These are phyloP conservation scores for Paramisgurnus dabryanus DNA, from an alignment of 2,113 vertebrate species.

Conservation along the genomic window DNA sequence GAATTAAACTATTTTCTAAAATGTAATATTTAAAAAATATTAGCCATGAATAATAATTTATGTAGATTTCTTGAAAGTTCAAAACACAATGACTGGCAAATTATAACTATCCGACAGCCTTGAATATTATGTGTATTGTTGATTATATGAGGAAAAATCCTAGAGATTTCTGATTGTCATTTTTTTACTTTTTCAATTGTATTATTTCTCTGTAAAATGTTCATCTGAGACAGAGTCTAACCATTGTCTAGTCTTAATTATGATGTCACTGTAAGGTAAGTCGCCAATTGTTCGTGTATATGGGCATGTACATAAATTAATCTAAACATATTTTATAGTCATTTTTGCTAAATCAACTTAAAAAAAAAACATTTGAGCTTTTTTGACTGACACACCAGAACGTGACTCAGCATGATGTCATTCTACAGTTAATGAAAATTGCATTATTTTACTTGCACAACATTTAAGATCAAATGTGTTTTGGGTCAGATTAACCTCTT, in stretches of 20 bases:
- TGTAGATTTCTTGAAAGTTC: not conserved
- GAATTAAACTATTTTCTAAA: not conserved
- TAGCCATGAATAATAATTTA: not conserved
- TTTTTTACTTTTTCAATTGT: too few species aligned
- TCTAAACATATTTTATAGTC: not conserved
- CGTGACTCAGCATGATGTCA: constrained; percentile 30
- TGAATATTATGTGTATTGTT: too few species aligned
- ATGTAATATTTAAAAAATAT: not conserved
- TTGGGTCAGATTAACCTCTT: constrained; percentile 14
- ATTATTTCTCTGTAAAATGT: too few species aligned
- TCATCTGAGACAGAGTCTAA: too few species aligned
- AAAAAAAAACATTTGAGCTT: not conserved
- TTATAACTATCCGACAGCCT: not conserved
- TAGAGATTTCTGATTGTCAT: too few species aligned
- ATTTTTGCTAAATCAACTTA: not conserved
- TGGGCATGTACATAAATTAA: too few species aligned
- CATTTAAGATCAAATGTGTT: constrained; percentile 1
- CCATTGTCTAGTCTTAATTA: too few species aligned
- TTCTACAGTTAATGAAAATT: constrained; percentile 21
- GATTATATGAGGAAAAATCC: too few species aligned
- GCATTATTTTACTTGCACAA: not conserved
- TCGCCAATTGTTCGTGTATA: too few species aligned
- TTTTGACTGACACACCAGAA: constrained; percentile 25
- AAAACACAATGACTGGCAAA: too few species aligned
- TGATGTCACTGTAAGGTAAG: too few species aligned